phyloP scores from a whole-genome alignment of 2,797 vertebrate genomes.

The Coccyzus lansbergi region DNA sequence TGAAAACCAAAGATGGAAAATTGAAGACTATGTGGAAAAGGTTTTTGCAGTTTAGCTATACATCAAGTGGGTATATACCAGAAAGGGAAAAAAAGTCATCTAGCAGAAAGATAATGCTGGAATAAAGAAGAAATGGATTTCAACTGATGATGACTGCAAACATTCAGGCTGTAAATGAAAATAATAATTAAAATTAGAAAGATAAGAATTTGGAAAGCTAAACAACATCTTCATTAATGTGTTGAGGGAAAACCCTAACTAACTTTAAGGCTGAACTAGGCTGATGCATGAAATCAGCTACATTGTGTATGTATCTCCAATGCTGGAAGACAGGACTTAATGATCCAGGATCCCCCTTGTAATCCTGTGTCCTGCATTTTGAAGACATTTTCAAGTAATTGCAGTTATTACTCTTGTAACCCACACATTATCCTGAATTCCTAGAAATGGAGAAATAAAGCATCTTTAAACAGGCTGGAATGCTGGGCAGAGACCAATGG shows the following conservation, averaged over 20 bases:
- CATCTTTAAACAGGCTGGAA: too few species aligned
- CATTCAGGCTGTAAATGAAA: not conserved
- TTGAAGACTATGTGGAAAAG: not conserved
- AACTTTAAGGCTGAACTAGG: not conserved
- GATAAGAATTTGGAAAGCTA: not conserved
- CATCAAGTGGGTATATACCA: rapidly evolving
- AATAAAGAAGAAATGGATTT: not conserved
- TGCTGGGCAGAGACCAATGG: too few species aligned
- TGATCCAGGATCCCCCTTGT: not conserved
- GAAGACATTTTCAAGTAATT: not conserved
- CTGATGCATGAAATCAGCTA: not conserved
- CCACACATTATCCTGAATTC: not conserved
- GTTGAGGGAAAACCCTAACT: not conserved
- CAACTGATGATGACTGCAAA: not conserved
- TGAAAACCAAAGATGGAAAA: not conserved
- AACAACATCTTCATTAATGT: not conserved
- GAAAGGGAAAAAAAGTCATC: not conserved
- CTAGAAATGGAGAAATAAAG: not conserved
- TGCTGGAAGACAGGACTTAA: not conserved
- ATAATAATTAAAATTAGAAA: not conserved
- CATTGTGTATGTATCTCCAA: rapidly evolving
- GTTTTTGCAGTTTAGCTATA: not conserved
- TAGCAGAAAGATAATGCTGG: not conserved
- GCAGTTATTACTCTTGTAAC: not conserved
- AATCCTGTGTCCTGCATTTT: not conserved